Evolutionary conservation across 2,888 invertebrate species (phyloP), one percentile per base, ranked within the genome.

Genomic region (Latrodectus elegans): DNA sequence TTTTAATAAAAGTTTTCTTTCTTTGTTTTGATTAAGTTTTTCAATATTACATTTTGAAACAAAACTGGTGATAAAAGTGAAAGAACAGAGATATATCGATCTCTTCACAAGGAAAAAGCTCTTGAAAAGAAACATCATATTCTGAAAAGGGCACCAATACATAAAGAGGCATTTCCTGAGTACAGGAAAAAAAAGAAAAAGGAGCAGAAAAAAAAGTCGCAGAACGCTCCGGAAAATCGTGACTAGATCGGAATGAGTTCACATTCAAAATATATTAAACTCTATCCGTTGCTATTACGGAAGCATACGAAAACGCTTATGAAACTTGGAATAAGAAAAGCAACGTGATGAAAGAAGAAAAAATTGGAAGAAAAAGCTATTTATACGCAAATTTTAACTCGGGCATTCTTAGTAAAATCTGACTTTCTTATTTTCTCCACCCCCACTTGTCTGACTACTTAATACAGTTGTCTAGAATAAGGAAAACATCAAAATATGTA

Each of bases 261-360:
- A 12, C 14, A 60, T 60, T 60, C n/a, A 60, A 60, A 60, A 60
- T 60, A 60, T 60, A 60, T 60, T 60, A 60, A 60, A 60, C 60
- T 60, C 60, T 60, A 60, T 60, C 60, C 60, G n/a, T 60, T 60
- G 60, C 60, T 60, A 60, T 60, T 60, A 60, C 60, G 60, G 60
- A 60, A 60, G 60, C 12, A 60, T 15, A 60, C 12, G 60, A 60
- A 60, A 60, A 60, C n/a, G 60, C 60, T 60, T 60, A 60, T 60
- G 60, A 60, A 60, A 60, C 60, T 60, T n/a, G 12, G 60, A 60
- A 60, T 60, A n/a, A 15, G n/a, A n/a, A 60, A 60, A 60, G 60
- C n/a, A 60, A 60, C 60, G 6, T 60, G 6, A n/a, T n/a, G 60
- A 38, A 38, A 38, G 38, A 60, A 60, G 4, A 60, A n/a, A 60